phyloP scores from a whole-genome alignment of 2,888 invertebrate species.

The Zygogramma bicolorata region DNA sequence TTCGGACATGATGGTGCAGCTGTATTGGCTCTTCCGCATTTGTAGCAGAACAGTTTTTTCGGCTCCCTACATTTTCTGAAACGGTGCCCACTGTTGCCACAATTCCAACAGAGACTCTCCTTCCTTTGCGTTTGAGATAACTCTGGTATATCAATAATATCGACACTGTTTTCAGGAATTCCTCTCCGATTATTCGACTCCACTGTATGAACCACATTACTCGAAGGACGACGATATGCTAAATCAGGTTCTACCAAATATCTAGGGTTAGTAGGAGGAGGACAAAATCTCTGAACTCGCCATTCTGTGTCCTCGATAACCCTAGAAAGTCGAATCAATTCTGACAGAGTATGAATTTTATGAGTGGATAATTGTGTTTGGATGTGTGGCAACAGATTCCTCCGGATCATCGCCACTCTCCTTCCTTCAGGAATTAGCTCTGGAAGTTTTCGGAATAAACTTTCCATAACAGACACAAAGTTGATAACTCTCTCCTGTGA shows the following conservation, averaged over 20 bases:
- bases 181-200: too few species aligned
- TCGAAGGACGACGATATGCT: too few species aligned
- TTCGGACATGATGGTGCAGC: too few species aligned
- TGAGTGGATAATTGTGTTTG: conserved; percentile 9
- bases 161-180: too few species aligned
- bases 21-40: too few species aligned
- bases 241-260: conserved; percentile 8
- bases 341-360: not conserved
- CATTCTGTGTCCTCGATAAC: conserved; percentile 22
- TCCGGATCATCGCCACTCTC: conserved; percentile 16
- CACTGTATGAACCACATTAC: too few species aligned
- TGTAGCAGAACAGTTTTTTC: too few species aligned
- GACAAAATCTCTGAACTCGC: conserved; percentile 1
- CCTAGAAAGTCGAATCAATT: not conserved
- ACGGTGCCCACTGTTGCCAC: too few species aligned
- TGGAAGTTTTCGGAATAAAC: conserved; percentile 10
- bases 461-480: conserved; percentile 27
- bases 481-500: conserved; percentile 11
- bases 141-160: too few species aligned
- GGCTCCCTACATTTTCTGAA: too few species aligned
- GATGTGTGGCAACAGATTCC: conserved; percentile 21
- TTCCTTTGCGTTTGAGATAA: too few species aligned
- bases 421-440: not conserved
- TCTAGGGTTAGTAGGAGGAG: conserved; percentile 4
- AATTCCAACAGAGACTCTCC: too few species aligned